Evolutionary conservation across 2,797 vertebrate species (phyloP), one percentile per base, ranked within the genome.

Genomic region (Coendou prehensilis): DNA sequence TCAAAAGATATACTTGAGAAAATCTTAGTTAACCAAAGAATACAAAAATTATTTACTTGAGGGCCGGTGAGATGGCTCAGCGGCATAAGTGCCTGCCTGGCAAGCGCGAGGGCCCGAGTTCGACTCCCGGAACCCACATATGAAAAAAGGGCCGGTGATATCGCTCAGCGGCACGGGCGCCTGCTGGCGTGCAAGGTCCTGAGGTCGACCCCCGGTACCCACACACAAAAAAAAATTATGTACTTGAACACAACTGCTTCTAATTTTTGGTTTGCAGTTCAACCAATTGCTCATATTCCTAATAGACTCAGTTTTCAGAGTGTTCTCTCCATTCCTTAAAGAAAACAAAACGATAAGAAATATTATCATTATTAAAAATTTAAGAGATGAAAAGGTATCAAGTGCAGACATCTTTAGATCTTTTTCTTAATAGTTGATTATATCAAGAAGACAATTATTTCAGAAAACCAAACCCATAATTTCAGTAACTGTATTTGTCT

Each of bases 401-500:
- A 88, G 41, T 56, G 28, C 9, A 94, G 73, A 92, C 13, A 41
- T 71, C 28, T 57, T 81, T 93, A 54, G 33, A 91, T 89, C 54
- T 79, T 64, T 89, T 82, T 87, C 56, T 87, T 75, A 86, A 33
- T 64, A 92, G 57, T n/a, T 82, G 26, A 90, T 88, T 56, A 64
- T 73, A 67, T 56, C 75, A 92, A 89, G 80, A 61, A 96, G 61
- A 63, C 4, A 63, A 30, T 52, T 76, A 89, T 90, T 92, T 93
- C 41, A 28, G 54, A 87, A 95, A 90, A 64, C 45, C 14, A 89
- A 96, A 93, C 87, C 85, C 61, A 47, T 54, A 93, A 86, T 52
- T 10, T 75, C n/a, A 92, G 67, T 95, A 91, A 76, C 9, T 95
- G 9, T 64, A 47, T 90, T 76, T 85, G 63, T 92, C 50, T 96